These are phyloP conservation scores for Xestia ashworthii DNA, from an alignment of 2,888 invertebrate genomes.

Conservation along the genomic window DNA sequence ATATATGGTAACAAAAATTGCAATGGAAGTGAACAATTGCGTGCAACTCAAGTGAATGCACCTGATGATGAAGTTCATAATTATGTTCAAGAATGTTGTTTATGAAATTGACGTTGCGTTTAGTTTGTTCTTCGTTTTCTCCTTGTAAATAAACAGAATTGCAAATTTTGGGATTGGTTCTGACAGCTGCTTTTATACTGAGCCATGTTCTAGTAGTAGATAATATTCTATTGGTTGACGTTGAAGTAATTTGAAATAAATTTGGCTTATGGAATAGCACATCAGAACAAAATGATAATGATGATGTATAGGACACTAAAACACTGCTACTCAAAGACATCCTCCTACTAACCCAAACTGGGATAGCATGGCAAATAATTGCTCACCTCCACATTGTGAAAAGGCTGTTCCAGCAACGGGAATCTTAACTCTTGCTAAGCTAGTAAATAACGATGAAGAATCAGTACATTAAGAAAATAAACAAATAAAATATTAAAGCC, in stretches of 20 bases:
- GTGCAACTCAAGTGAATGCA: constrained; percentile 1
- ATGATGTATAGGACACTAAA: background rate
- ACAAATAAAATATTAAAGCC: too few species aligned
- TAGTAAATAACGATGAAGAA: background rate
- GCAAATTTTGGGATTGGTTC: background rate
- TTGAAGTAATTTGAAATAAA: background rate
- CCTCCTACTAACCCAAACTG: background rate
- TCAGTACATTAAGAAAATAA: too few species aligned
- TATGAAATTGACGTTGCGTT: constrained; percentile 26
- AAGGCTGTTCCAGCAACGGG: too few species aligned
- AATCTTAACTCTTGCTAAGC: background rate
- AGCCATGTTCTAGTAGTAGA: background rate
- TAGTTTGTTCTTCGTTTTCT: constrained; percentile 42
- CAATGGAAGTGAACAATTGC: background rate
- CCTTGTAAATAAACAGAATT: background rate
- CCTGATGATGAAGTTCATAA: constrained; percentile 8
- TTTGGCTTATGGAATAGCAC: background rate
- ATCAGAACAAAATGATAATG: background rate
- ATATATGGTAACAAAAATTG: background rate
- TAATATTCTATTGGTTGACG: background rate
- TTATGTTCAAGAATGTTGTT: constrained; percentile 40
- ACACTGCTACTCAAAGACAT: background rate
- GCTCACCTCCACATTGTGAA: background rate
- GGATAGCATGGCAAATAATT: background rate
- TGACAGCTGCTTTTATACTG: background rate